Conservation (phyloP, 2,113 vertebrate genomes). For the Brienomyrus longianalis region DNA sequence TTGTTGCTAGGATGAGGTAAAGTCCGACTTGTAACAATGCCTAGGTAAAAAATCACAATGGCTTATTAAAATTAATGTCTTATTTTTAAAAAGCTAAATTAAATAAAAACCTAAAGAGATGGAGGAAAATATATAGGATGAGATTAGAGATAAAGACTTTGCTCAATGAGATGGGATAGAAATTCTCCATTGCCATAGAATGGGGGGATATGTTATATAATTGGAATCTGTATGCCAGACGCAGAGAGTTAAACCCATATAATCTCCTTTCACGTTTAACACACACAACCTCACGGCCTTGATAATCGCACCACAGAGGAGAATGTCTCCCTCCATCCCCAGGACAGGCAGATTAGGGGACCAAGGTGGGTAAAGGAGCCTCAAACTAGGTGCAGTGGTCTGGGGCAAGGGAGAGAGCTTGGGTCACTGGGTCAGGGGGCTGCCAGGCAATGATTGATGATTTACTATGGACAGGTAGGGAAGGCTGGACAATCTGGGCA, state of each 20-base stretch:
- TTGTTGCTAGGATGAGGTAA: not conserved
- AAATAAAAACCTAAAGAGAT: slow-evolving; percentile 24
- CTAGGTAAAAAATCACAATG: not conserved
- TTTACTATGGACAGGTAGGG: not conserved
- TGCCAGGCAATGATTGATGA: not conserved
- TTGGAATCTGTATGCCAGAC: slow-evolving; percentile 77
- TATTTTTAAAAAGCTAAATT: slow-evolving; percentile 33
- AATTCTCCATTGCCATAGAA: slow-evolving; percentile 51
- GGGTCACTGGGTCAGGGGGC: not conserved
- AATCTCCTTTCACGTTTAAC: slow-evolving; percentile 83
- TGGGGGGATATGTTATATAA: slow-evolving; percentile 63
- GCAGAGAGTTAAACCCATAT: slow-evolving; percentile 77
- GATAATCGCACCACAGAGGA: slow-evolving; percentile 67
- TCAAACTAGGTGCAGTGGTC: not conserved
- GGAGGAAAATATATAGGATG: slow-evolving; percentile 37
- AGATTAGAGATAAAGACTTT: slow-evolving; percentile 60
- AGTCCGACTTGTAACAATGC: not conserved
- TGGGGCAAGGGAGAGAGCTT: not conserved
- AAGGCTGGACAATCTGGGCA: not conserved
- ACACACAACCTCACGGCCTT: slow-evolving; percentile 61
- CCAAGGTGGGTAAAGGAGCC: slow-evolving; percentile 10
- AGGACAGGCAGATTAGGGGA: slow-evolving; percentile 61
- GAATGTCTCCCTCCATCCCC: slow-evolving; percentile 60
- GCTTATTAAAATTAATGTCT: not conserved
- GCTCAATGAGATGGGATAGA: slow-evolving; percentile 61